phyloP scores from a whole-genome alignment of 2,888 invertebrate genomes.

The Archips crataeganus region DNA sequence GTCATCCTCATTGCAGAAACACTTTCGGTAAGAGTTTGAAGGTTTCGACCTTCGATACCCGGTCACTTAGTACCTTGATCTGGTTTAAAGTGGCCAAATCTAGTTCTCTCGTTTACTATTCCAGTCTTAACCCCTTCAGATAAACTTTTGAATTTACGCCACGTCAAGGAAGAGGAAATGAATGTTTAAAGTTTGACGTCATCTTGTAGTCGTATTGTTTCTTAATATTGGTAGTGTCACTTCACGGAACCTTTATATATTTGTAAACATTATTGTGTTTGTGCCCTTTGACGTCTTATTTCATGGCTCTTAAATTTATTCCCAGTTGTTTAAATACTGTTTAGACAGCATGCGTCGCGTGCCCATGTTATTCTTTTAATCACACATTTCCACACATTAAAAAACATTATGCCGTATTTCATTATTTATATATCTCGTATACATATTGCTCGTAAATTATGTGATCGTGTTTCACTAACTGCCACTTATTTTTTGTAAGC shows the following conservation, averaged over 20 bases:
- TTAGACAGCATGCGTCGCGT: slow-evolving; percentile 35
- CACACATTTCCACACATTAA: slow-evolving; percentile 48
- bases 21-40: slow-evolving; percentile 24
- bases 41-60: slow-evolving; percentile 25
- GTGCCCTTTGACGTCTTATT: slow-evolving; percentile 36
- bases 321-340: slow-evolving; percentile 46
- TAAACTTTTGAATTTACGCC: background rate
- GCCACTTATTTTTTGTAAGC: background rate
- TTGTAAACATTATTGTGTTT: background rate
- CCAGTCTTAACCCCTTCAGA: background rate
- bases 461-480: background rate
- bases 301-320: slow-evolving; percentile 41
- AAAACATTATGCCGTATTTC: background rate
- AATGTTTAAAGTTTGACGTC: background rate
- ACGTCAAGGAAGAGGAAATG: background rate
- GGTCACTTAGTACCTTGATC: slow-evolving; percentile 36
- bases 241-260: slow-evolving; percentile 1
- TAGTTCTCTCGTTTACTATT: slow-evolving; percentile 16
- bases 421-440: background rate
- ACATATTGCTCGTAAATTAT: background rate
- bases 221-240: background rate
- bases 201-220: background rate
- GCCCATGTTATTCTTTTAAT: slow-evolving; percentile 40
- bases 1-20: slow-evolving; percentile 28
- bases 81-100: slow-evolving; percentile 19